Evolutionary conservation across 2,113 vertebrate species (phyloP), one percentile per base, ranked within the genome.

Genomic region (Bombycilla garrulus): DNA sequence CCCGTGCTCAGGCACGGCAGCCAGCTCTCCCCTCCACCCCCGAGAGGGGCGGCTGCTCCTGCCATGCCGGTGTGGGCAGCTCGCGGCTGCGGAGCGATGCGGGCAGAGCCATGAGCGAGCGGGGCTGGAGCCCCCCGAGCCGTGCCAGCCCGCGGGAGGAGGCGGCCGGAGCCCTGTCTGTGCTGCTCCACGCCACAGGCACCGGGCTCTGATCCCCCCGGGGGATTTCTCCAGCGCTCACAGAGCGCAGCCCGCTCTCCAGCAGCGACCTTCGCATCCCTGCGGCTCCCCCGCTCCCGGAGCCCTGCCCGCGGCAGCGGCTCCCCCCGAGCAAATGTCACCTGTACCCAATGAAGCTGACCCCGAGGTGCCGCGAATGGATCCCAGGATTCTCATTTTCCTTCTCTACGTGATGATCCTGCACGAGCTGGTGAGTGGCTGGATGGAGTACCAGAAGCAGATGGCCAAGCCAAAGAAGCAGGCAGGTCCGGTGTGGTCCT

Each of bases 381-480:
- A 99, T 90, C 98, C 98, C 74, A 97, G 98, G 40, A 97, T 99
- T 97, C 98, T 99, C 51, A 99, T 99, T 92, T 98, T 99, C 91
- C 98, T 99, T 2, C 97, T 99, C 26, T 99, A 99, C 9, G 76
- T 99, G 86, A 98, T 99, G 98, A 99, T 99, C 86, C 96, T 96
- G 93, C 99, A 99, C 47, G 98, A 99, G 93, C 96, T 99, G 96
- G 97, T 99, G 70, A 98, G 98, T 10, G 99, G 98, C 84, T 99
- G 98, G 98, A 98, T 99, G 98, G 98, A 99, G 88, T 98, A 98
- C 81, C 97, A 98, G 77, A 98, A 98, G 92, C 98, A 98, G 95
- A 97, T 98, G 31, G 95, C 97, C 96, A 98, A 98, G 81, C 98
- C 98, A 2, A 98, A 98, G 86, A 98, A 98, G 93, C 97, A 95